Conservation (phyloP, 2,113 vertebrate species). For the Daboia siamensis region DNA sequence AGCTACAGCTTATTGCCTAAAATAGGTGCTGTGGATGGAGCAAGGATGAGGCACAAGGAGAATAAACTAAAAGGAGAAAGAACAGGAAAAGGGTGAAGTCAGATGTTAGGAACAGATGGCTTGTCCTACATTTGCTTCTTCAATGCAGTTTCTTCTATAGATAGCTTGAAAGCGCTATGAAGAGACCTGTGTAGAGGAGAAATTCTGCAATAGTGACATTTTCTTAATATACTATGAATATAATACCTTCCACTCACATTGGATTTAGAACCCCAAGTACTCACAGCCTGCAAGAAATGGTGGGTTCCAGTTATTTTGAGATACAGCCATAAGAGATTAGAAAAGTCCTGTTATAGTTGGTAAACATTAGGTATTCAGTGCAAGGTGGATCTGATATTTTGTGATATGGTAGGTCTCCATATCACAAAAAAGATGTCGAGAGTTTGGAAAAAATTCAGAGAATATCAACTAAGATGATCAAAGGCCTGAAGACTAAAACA, state of each 20-base stretch:
- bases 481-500: too few species aligned
- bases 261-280: background rate
- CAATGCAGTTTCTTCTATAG: background rate
- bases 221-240: background rate
- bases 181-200: background rate
- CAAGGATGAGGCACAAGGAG: background rate
- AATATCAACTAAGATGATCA: too few species aligned
- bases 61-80: background rate
- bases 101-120: background rate
- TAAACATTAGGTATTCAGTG: background rate
- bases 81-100: background rate
- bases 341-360: background rate
- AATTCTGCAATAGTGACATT: background rate
- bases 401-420: too few species aligned
- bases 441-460: too few species aligned
- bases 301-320: background rate
- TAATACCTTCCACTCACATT: background rate
- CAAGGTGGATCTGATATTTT: background rate
- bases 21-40: background rate
- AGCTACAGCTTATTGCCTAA: background rate
- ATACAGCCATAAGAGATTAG: background rate
- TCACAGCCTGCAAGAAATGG: background rate
- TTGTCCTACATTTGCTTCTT: background rate
- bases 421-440: too few species aligned
- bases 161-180: background rate